Base-by-base conservation (phyloP, 2,113 vertebrate species). In the Melanostigma gelatinosum region DNA sequence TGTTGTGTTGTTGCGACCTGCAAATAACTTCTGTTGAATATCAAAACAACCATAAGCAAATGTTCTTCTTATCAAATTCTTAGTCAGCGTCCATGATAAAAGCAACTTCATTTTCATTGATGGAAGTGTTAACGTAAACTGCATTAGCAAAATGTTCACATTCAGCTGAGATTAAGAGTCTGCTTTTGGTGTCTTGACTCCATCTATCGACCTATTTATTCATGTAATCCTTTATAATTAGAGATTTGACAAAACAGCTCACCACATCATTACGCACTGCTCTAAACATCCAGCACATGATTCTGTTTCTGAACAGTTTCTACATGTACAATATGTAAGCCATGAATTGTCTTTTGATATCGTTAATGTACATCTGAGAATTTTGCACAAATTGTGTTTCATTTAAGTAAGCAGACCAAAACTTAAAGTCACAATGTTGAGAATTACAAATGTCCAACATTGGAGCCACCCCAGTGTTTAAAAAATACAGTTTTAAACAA, bases 311-410 rank as follows among this genome's bases (percentile, higher is more conserved):
- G 24, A 69, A 75, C 29, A 69, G 34, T 42, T 44, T 83, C 20
- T 66, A 79, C 58, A 70, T 16, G 16, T 48, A 83, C n/a, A 68
- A 34, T 61, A 54, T 78, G 34, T 71, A 75, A 27, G 4, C 34
- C 42, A 40, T 4, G 42, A 8, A 68, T 36, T 73, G 40, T 60
- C 34, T 34, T 81, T 29, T 66, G 13, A 60, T 81, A 77, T 77
- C 61, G 46, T 61, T 65, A 69, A 64, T 55, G 32, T 79, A 72
- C 27, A 71, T 63, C 2, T 42, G 8, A 46, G 63, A 58, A 79
- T 80, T 86, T 85, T 84, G 75, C 72, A 88, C 78, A 79, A 67
- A 75, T 40, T 12, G 57, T 46, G n/a, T 68, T 85, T 34, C 10
- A 77, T 58, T 75, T 29, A 75, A 40, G 64, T 55, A 34, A 82